Conservation (phyloP, 2,888 invertebrate species). For the Ichneumoninae sp. region DNA sequence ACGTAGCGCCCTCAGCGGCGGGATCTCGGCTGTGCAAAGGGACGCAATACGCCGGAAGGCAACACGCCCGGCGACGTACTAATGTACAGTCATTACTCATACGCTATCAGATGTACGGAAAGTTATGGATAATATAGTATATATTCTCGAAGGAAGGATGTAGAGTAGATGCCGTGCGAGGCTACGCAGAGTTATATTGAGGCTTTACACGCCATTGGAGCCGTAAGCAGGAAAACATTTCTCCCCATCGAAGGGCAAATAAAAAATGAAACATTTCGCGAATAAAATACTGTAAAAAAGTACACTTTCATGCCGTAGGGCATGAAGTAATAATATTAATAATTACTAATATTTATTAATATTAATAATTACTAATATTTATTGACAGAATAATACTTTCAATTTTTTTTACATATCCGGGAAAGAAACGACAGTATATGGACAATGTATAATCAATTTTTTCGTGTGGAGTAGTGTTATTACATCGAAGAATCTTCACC, state of each 20-base stretch:
- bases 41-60: slow-evolving; percentile 54
- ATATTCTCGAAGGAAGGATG: slow-evolving; percentile 31
- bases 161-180: slow-evolving; percentile 21
- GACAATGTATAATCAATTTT: no score
- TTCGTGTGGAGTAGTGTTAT: not conserved
- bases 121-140: slow-evolving; percentile 25
- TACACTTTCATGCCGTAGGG: no score
- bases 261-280: not conserved
- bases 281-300: not conserved
- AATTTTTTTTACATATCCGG: no score
- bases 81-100: slow-evolving; percentile 61
- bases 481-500: not conserved
- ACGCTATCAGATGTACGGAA: slow-evolving; percentile 52
- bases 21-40: slow-evolving; percentile 43
- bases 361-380: no score
- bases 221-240: not conserved
- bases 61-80: slow-evolving; percentile 58
- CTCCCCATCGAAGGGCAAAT: not conserved
- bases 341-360: no score
- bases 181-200: slow-evolving; percentile 28
- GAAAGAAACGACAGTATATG: no score
- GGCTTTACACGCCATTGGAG: slow-evolving; percentile 16
- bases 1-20: not conserved
- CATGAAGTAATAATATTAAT: no score
- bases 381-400: no score